Evolutionary conservation across 2,888 invertebrate species (phyloP), one percentile per base, ranked within the genome.

Genomic region (Hirtodrosophila alboralis): DNA sequence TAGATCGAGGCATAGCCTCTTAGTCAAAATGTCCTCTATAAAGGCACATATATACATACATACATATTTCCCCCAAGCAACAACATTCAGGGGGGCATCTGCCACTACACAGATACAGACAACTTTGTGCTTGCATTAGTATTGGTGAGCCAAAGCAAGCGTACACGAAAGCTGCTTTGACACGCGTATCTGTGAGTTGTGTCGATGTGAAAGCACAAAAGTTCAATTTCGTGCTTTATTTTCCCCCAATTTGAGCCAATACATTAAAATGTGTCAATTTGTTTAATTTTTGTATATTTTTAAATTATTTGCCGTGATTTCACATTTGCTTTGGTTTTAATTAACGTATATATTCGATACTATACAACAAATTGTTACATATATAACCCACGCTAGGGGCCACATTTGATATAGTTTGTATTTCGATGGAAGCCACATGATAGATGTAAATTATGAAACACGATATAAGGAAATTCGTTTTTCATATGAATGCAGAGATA

Each of bases 1-100:
- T 78, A 78, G 84, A 63, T 57, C 61, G 58, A 78, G 77, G 77
- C 77, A 71, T 83, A 78, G 77, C 77, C 77, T 78, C 84, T 80
- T 84, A 77, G 84, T 64, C 44, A 56, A 52, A 31, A 28, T 44
- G 47, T 31, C 49, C 72, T 53, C 13, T 44, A 47, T 59, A 51
- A 59, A 34, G 36, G 48, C 33, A 47, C 31, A 58, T 34, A 38
- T 16, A 34, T 12, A 23, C 28, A 33, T 16, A n/a, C 23, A 9
- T 26, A 33, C 27, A 33, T 23, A n/a, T 30, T 7, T 26, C 36
- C 12, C 14, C 7, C 18, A 34, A 18, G 16, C 26, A 18, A 14
- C 13, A 12, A 4, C 12, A 53, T 7, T 8, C 12, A 7, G n/a
- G n/a, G 34, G 3, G 14, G 6, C n/a, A 4, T 8, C 9, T 26